phyloP scores from a whole-genome alignment of 2,888 invertebrate species.

The Calliscelio sp. region DNA sequence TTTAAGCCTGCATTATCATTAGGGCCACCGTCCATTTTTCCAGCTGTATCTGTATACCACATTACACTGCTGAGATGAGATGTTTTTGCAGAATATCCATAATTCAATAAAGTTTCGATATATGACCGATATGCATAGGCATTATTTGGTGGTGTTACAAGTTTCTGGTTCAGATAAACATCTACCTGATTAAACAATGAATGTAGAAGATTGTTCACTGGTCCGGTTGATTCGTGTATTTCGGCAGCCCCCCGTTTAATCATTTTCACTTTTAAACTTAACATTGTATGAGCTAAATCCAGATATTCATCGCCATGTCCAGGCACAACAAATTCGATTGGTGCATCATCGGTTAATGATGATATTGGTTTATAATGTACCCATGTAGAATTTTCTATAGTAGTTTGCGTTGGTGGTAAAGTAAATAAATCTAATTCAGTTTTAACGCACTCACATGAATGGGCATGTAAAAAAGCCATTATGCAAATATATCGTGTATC shows the following conservation, averaged over 20 bases:
- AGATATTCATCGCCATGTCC: constrained; percentile 76
- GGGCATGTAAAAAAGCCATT: constrained; percentile 45
- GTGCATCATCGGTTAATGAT: constrained; percentile 73
- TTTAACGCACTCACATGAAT: no score
- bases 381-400: constrained; percentile 73
- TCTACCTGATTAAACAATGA: constrained; percentile 75
- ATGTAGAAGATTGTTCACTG: constrained; percentile 15
- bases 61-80: constrained; percentile 68
- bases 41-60: constrained; percentile 46
- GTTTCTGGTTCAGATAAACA: constrained; percentile 76
- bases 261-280: no score
- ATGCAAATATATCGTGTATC: constrained; percentile 10
- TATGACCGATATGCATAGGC: constrained; percentile 76
- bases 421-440: constrained; percentile 73
- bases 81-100: constrained; percentile 65
- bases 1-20: neutral
- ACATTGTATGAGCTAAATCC: constrained; percentile 75
- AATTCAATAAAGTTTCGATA: constrained; percentile 75
- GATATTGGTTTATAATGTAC: constrained; percentile 76
- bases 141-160: constrained; percentile 75
- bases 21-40: constrained; percentile 8
- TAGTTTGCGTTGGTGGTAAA: constrained; percentile 75
- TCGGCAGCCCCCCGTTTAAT: neutral
- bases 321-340: constrained; percentile 76
- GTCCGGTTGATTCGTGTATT: constrained; percentile 44